Evolutionary conservation across 2,113 vertebrate genomes (phyloP).

Genomic region (Marcusenius ussheri): DNA sequence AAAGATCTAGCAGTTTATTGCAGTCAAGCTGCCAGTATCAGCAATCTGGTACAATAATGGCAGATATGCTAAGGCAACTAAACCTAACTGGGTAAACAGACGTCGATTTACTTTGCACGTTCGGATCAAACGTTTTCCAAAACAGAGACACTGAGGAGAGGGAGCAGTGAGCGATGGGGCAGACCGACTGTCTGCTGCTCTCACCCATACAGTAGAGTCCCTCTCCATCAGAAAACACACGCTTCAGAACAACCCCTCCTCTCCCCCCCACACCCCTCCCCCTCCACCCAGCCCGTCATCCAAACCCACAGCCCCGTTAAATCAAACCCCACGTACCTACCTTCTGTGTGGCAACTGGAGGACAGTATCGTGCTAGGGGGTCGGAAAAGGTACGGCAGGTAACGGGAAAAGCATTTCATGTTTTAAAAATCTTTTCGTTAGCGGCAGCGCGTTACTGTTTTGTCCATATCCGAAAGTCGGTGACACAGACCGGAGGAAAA

Average conservation of each 20-base stretch:
- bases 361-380: constrained; percentile 86
- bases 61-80: background rate
- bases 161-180: background rate
- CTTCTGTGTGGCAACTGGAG: constrained; percentile 89
- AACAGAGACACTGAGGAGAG: background rate
- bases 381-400: constrained; percentile 89
- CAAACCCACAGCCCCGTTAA: constrained; percentile 27
- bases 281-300: constrained; percentile 28
- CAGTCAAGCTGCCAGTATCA: background rate
- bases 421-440: constrained; percentile 56
- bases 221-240: constrained; percentile 28
- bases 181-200: background rate
- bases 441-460: constrained; percentile 47
- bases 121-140: background rate
- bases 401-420: constrained; percentile 97
- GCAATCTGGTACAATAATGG: background rate
- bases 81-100: background rate
- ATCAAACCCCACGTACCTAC: constrained; percentile 61
- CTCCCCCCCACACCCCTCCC: constrained; percentile 23
- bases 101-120: background rate
- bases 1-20: background rate
- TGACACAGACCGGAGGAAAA: constrained; percentile 22
- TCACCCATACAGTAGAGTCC: constrained; percentile 21
- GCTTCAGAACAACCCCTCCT: constrained; percentile 23
- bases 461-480: constrained; percentile 60